Evolutionary conservation across 2,888 invertebrate genomes (phyloP).

Genomic region (Pharmacophagus antenor): DNA sequence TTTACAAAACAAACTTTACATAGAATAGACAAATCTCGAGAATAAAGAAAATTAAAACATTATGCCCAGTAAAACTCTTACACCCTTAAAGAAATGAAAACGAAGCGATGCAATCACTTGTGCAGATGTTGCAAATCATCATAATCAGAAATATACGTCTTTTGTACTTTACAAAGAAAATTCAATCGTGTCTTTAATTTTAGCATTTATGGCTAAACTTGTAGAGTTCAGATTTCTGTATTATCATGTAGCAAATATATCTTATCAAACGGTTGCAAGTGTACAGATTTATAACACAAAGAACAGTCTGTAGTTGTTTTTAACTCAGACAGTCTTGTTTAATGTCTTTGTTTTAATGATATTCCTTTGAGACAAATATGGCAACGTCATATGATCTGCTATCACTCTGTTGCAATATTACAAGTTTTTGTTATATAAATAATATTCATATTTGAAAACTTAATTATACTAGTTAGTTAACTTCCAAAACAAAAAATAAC

Average conservation of each 20-base stretch:
- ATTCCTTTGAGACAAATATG: constrained; percentile 53
- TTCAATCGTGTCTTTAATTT: no score
- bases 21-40: no score
- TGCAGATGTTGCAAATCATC: no score
- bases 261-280: constrained; percentile 33
- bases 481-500: neutral
- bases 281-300: constrained; percentile 64
- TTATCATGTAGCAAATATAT: constrained; percentile 32
- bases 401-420: constrained; percentile 12
- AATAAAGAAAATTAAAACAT: neutral
- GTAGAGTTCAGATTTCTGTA: constrained; percentile 37
- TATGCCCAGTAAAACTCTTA: constrained; percentile 41
- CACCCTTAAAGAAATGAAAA: no score
- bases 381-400: constrained; percentile 35
- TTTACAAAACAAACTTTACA: constrained; percentile 1
- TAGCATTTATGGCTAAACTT: no score
- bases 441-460: neutral
- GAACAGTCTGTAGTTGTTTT: constrained; percentile 67
- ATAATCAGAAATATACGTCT: no score
- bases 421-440: constrained; percentile 1
- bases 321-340: constrained; percentile 62
- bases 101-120: no score
- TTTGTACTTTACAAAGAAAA: no score
- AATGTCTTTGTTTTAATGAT: constrained; percentile 71
- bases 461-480: neutral